phyloP scores from a whole-genome alignment of 2,113 vertebrate genomes.

The Oncorhynchus kisutch region DNA sequence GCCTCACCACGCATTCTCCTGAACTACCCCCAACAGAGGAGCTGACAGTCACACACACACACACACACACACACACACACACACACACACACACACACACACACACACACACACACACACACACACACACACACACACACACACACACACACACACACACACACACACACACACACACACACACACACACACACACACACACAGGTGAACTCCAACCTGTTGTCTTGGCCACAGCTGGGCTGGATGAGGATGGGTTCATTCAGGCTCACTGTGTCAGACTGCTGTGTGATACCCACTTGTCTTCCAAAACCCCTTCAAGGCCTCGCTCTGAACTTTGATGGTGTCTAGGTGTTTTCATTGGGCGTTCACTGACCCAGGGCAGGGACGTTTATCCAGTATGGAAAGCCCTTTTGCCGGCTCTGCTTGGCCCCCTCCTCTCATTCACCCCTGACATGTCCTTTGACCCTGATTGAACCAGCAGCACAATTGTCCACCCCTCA shows the following conservation, averaged over 20 bases:
- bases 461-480: conserved; percentile 34
- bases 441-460: conserved; percentile 18
- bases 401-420: conserved; percentile 5
- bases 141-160: not conserved
- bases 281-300: conserved; percentile 28
- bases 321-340: conserved; percentile 37
- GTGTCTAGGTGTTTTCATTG: conserved; percentile 19
- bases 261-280: conserved; percentile 21
- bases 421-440: conserved; percentile 2
- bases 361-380: conserved; percentile 20
- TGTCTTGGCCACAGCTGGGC: too few species aligned
- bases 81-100: not conserved
- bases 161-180: not conserved
- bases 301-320: conserved; percentile 22
- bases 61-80: not conserved
- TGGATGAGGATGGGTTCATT: conserved; percentile 20
- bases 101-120: not conserved
- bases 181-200: not conserved
- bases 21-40: too few species aligned
- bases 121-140: not conserved
- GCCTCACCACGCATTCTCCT: too few species aligned
- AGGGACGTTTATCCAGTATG: conserved; percentile 23
- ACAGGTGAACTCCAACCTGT: conserved; percentile 21
- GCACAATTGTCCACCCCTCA: not conserved
- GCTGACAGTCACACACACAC: too few species aligned